Evolutionary conservation across 2,797 vertebrate genomes (phyloP), one percentile per base, ranked within the genome.

Genomic region (Sparidentex hasta): DNA sequence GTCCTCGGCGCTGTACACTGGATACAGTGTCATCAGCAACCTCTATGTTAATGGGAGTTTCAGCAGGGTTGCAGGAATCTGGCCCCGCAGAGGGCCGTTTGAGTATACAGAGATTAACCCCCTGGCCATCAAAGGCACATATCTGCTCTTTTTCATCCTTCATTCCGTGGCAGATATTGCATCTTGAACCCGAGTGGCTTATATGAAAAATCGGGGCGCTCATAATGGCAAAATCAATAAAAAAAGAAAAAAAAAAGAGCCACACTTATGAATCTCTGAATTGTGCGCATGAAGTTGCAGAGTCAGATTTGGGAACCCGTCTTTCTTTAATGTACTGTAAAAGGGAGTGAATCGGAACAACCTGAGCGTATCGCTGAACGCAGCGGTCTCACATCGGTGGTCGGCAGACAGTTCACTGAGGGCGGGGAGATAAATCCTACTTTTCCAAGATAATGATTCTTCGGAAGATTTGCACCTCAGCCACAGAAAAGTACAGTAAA

Each of bases 41-140:
- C 88, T 90, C 86, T 69, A 83, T 89, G 88, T 87, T 93, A 93
- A 91, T 92, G 79, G 84, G 78, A 65, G 76, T 87, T 87, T 87
- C 65, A 78, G 65, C 68, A 25, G 75, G 84, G 68, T 81, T 84
- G 86, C 65, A 88, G 57, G 57, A 82, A 82, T 81, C 44, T 59
- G 68, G 68, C 74, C 33, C 78, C n/a, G 0, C 23, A 57, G 73
- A 87, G 82, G 77, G 74, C 51, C 29, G 17, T 75, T 71, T 25
- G 47, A 79, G 70, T 80, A 72, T 72, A 62, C 59, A 61, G 69
- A 86, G 85, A 92, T 91, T 87, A 87, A 87, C 82, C 86, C 83
- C 50, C 50, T 74, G 71, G 69, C 63, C 64, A 84, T 81, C 29
- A 61, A 59, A 74, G 52, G 62, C 64, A 76, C 86, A 78, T 81